Evolutionary conservation across 2,113 vertebrate species (phyloP).

Genomic region (Octodon degus): DNA sequence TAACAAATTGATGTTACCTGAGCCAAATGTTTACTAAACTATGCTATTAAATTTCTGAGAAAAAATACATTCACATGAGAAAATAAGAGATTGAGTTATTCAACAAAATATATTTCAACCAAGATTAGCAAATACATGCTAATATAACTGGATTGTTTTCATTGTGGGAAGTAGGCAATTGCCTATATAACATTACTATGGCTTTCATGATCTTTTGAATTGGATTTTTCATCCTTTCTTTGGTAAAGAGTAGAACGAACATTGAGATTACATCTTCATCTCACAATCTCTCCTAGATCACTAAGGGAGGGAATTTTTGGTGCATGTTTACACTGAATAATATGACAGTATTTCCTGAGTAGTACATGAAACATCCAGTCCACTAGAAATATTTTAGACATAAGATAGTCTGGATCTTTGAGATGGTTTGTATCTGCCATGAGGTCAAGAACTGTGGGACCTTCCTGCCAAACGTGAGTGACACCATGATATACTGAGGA

Average conservation of each 20-base stretch:
- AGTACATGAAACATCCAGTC: not conserved
- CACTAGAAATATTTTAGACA: not conserved
- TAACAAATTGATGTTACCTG: not conserved
- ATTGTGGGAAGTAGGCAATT: constrained; percentile 29
- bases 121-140: constrained; percentile 20
- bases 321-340: constrained; percentile 23
- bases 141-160: not conserved
- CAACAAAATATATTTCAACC: constrained; percentile 43
- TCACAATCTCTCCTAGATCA: not conserved
- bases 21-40: constrained; percentile 41
- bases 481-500: not conserved
- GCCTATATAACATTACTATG: not conserved
- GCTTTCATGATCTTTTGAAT: constrained; percentile 10
- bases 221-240: not conserved
- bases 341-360: not conserved
- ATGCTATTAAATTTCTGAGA: constrained; percentile 35
- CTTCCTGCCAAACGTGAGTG: not conserved
- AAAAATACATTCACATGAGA: constrained; percentile 30
- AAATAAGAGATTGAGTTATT: constrained; percentile 37
- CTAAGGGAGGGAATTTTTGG: not conserved
- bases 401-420: not conserved
- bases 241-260: constrained; percentile 23
- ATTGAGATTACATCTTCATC: not conserved
- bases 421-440: not conserved
- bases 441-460: not conserved